phyloP scores from a whole-genome alignment of 2,113 vertebrate genomes.

The Catharus fuscescens region DNA sequence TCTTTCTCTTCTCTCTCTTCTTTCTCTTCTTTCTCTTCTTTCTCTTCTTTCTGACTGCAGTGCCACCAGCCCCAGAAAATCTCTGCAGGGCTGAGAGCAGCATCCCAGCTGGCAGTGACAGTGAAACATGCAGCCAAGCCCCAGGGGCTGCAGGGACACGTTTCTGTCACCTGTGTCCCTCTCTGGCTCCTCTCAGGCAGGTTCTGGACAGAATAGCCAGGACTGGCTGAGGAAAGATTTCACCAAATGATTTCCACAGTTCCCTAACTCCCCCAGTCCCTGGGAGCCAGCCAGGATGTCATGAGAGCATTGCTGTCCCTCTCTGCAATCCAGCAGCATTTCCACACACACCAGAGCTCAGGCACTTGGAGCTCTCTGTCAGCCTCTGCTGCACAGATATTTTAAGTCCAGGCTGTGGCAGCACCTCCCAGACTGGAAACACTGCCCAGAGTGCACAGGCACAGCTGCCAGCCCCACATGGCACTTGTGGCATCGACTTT shows the following conservation, averaged over 20 bases:
- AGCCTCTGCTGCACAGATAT: neutral
- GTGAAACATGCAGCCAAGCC: neutral
- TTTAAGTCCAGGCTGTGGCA: neutral
- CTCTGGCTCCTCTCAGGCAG: neutral
- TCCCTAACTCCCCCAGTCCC: neutral
- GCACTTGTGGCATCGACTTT: neutral
- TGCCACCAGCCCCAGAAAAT: neutral
- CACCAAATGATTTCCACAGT: neutral
- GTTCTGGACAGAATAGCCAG: neutral
- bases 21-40: neutral
- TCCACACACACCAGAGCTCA: neutral
- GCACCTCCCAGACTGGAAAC: neutral
- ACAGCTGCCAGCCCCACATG: neutral
- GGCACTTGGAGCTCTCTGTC: neutral
- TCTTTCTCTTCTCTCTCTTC: neutral
- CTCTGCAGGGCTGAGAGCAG: neutral
- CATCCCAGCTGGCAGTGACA: neutral
- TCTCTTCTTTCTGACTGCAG: neutral
- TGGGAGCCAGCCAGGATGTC: neutral
- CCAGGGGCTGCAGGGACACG: neutral
- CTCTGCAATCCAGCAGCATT: neutral
- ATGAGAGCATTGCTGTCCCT: neutral
- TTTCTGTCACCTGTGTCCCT: neutral
- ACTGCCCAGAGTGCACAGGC: neutral
- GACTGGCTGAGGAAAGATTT: neutral